Conservation (phyloP, 2,888 invertebrate genomes). For the Orthosia gothica region DNA sequence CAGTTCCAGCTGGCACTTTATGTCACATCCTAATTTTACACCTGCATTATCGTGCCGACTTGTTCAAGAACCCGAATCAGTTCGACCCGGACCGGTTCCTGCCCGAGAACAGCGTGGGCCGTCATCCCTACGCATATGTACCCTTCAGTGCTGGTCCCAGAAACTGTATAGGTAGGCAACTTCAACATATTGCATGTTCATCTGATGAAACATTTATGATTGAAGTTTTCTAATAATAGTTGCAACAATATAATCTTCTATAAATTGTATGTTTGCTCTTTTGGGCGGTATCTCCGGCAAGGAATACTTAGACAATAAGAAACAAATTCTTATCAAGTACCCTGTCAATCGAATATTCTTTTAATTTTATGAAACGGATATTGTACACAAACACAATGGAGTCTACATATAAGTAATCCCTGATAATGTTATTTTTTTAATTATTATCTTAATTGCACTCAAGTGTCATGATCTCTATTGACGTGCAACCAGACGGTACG, state of each 20-base stretch:
- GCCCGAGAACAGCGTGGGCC: slow-evolving; percentile 86
- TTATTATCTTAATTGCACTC: background rate
- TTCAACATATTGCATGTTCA: background rate
- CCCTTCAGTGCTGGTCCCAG: slow-evolving; percentile 94
- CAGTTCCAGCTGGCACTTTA: slow-evolving; percentile 87
- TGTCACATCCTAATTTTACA: slow-evolving; percentile 91
- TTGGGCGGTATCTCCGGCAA: too few relatives aligned
- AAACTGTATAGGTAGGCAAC: slow-evolving; percentile 90
- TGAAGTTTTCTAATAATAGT: too few relatives aligned
- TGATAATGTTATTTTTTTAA: slow-evolving; percentile 4
- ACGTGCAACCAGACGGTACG: background rate
- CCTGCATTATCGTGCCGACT: slow-evolving; percentile 92
- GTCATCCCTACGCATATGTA: slow-evolving; percentile 93
- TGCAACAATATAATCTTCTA: too few relatives aligned
- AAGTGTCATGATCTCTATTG: background rate
- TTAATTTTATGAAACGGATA: background rate
- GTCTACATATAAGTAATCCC: background rate
- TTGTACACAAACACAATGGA: background rate
- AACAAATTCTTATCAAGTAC: background rate
- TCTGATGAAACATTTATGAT: too few relatives aligned
- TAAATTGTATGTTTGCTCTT: too few relatives aligned
- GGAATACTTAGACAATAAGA: background rate
- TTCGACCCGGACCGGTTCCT: slow-evolving; percentile 94
- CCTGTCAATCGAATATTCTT: background rate
- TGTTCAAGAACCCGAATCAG: slow-evolving; percentile 92